Evolutionary conservation across 1,140 invertebrate genomes (phyloP), one percentile per base, ranked within the genome.

Genomic region (Ridgeia piscesae): DNA sequence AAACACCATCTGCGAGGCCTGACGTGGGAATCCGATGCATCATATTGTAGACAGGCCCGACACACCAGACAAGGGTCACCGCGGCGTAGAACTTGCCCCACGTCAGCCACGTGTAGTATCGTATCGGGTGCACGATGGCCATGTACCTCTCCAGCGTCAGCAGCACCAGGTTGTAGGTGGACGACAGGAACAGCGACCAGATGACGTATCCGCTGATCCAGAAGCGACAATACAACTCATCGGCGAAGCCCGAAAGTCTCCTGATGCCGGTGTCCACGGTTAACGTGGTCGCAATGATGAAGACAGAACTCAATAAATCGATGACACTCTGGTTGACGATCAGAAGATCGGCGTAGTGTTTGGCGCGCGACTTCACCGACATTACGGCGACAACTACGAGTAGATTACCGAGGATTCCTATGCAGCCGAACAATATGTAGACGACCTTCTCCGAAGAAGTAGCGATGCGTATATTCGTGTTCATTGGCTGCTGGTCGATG

Each of bases 91-190:
- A n/a, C n/a, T n/a, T 34, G 6, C 48, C 33, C 48, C 34, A 27
- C n/a, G 33, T 33, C n/a, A 89, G 35, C 34, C 89, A 88, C 27
- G 27, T 88, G 17, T 88, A 77, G 92, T 92, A 34, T 11, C 88
- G 17, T 33, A 92, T 88, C 31, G 34, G 50, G 58, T 92, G 77
- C 17, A 93, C 92, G 50, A 93, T 48, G 17, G 93, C 92, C 33
- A 93, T 33, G 93, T 93, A 93, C 34, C 91, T 77, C 35, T 93
- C 93, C 31, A 92, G 33, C 31, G 91, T 93, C n/a, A 93, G 33
- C 17, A 90, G 50, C 1, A 93, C 89, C 27, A 93, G 33, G 77
- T 88, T 89, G 91, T 93, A 93, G 42, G 89, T 93, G 31, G 93
- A 93, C 27, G 93, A 77, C 8, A 92, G 34, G 27, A 93, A 58